A percentile compares a stretch with the other conserved stretches of the same genome.
Conservation (phyloP, 2,888 invertebrate genomes). For the Ormyrus nitidulus region DNA sequence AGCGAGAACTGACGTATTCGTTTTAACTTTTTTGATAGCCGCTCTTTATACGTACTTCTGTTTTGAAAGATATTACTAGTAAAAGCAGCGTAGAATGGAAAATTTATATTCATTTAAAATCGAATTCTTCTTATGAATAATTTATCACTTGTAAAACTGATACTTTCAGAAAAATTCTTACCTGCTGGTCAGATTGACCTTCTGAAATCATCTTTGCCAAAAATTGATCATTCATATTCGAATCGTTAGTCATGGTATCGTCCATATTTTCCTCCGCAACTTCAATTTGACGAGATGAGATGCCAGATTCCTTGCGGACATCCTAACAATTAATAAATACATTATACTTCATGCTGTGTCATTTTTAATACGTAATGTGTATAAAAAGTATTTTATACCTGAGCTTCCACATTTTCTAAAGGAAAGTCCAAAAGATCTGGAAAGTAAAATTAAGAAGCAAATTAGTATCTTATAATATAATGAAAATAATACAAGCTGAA, state of each 20-base stretch:
- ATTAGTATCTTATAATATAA: not conserved
- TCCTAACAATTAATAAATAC: not conserved
- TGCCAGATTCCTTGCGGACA: not conserved
- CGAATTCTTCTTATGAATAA: not conserved
- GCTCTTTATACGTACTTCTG: not conserved
- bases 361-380: too few species aligned
- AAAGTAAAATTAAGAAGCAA: not conserved
- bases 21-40: not conserved
- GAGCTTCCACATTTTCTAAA: not conserved
- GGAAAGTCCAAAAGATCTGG: not conserved
- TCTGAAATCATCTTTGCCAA: slow-evolving; percentile 23
- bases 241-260: not conserved
- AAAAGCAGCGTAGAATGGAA: too few species aligned
- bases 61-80: too few species aligned
- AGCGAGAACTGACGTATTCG: not conserved
- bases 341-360: too few species aligned
- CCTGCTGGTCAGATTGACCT: not conserved
- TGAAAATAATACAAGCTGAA: too few species aligned
- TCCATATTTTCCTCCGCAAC: slow-evolving; percentile 17
- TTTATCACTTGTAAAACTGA: not conserved
- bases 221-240: not conserved
- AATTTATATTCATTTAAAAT: too few species aligned
- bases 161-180: slow-evolving; percentile 4
- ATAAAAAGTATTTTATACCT: slow-evolving; percentile 23
- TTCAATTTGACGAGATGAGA: slow-evolving; percentile 31